phyloP scores from a whole-genome alignment of 2,113 vertebrate genomes.

The Larimichthys polyactis region DNA sequence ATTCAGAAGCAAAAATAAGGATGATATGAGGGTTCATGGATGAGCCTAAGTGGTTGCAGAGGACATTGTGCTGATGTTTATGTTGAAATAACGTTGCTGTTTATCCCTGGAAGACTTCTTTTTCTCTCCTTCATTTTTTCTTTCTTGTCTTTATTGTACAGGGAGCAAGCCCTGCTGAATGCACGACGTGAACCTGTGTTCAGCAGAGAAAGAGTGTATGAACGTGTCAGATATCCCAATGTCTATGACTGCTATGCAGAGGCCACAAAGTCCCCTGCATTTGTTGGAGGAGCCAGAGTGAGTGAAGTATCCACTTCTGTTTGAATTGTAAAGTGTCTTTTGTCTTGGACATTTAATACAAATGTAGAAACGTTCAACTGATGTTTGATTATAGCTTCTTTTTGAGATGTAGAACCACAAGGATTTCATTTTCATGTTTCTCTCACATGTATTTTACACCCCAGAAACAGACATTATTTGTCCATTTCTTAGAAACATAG shows the following conservation, averaged over 20 bases:
- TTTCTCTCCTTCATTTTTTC: not conserved
- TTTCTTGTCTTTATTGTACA: constrained; percentile 63
- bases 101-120: not conserved
- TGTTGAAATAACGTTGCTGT: not conserved
- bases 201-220: constrained; percentile 86
- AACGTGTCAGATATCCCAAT: constrained; percentile 91
- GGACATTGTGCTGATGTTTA: not conserved
- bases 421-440: not conserved
- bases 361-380: too few relatives aligned
- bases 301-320: not conserved
- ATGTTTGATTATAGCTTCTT: not conserved
- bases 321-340: too few relatives aligned
- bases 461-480: not conserved
- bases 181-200: constrained; percentile 88
- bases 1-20: not conserved
- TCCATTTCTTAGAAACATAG: too few relatives aligned
- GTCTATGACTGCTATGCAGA: constrained; percentile 95
- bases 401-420: not conserved
- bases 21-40: not conserved
- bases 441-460: not conserved
- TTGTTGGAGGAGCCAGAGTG: constrained; percentile 96
- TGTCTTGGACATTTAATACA: not conserved
- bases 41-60: not conserved
- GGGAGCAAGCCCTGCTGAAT: constrained; percentile 92
- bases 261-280: constrained; percentile 92